These are phyloP conservation scores for Lonchura striata DNA, from an alignment of 2,113 vertebrate genomes.

Conservation along the genomic window DNA sequence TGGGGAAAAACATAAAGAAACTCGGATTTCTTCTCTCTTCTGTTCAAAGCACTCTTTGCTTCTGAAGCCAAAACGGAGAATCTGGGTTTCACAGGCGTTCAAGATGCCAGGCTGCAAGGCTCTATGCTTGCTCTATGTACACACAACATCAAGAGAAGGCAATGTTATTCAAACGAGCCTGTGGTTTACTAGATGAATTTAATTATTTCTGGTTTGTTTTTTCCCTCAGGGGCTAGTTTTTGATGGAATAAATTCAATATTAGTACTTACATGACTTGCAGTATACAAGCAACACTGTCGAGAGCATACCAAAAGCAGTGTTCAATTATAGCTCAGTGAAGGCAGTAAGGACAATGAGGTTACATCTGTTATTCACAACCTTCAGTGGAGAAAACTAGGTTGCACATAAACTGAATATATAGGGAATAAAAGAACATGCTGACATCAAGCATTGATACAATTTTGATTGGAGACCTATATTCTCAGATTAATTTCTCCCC, in stretches of 20 bases:
- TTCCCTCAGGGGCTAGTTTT: slow-evolving; percentile 48
- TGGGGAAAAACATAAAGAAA: neutral
- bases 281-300: slow-evolving; percentile 43
- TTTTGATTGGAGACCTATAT: neutral
- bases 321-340: slow-evolving; percentile 69
- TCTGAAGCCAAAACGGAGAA: neutral
- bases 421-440: neutral
- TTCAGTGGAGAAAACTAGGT: slow-evolving; percentile 58
- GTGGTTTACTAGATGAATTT: slow-evolving; percentile 60
- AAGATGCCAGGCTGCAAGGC: slow-evolving; percentile 2
- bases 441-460: neutral
- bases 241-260: slow-evolving; percentile 70
- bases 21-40: neutral
- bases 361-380: slow-evolving; percentile 60
- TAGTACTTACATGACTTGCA: slow-evolving; percentile 63
- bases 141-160: slow-evolving; percentile 28
- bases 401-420: slow-evolving; percentile 8
- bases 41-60: neutral
- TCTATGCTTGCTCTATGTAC: slow-evolving; percentile 36
- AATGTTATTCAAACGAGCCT: slow-evolving; percentile 59
- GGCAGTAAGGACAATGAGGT: slow-evolving; percentile 65
- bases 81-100: neutral
- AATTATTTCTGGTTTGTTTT: slow-evolving; percentile 65
- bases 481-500: neutral
- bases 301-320: slow-evolving; percentile 38